Percentiles rank a stretch among this genome's conserved stretches.
Conservation (phyloP, 2,797 vertebrate species). For the Podarcis siculus region DNA sequence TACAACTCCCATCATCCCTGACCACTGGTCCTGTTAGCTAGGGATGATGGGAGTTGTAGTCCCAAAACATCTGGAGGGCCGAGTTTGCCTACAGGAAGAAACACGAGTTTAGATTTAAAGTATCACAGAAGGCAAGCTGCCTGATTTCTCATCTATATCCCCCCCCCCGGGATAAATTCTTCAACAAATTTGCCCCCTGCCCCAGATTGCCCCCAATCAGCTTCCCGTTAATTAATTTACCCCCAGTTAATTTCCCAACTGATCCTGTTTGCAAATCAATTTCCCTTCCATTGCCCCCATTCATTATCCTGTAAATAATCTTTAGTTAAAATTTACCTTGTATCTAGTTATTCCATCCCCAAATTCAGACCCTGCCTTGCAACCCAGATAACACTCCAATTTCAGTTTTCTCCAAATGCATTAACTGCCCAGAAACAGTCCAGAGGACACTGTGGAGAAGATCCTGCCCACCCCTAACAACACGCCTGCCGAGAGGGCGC, state of each 20-base stretch:
- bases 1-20: too few relatives aligned
- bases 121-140: not conserved
- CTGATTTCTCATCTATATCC: not conserved
- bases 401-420: not conserved
- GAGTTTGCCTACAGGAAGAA: too few relatives aligned
- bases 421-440: not conserved
- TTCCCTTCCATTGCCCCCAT: not conserved
- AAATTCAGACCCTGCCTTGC: not conserved
- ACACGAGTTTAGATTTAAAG: too few relatives aligned
- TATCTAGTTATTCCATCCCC: not conserved
- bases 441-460: not conserved
- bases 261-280: not conserved
- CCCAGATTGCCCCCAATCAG: not conserved
- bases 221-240: not conserved
- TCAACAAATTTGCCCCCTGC: not conserved
- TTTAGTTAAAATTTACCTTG: not conserved
- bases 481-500: accelerated
- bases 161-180: not conserved
- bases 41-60: too few relatives aligned
- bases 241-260: not conserved
- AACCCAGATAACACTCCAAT: not conserved
- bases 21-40: too few relatives aligned
- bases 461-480: not conserved
- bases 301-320: not conserved
- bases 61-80: too few relatives aligned